Evolutionary conservation across 2,113 vertebrate species (phyloP).

Genomic region (Eudorcas thomsonii): DNA sequence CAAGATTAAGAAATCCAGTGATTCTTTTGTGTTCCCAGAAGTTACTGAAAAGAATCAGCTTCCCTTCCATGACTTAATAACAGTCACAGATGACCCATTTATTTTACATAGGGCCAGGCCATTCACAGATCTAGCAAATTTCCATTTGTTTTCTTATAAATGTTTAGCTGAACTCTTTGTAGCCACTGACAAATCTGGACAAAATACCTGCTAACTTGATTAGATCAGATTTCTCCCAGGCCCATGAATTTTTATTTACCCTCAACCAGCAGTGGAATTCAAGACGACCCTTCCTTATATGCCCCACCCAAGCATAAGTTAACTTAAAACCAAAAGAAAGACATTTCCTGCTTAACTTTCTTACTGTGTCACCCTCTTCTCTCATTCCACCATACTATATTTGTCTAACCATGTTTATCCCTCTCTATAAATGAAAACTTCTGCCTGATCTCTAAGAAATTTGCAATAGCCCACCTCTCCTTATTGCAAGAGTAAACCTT

Average conservation of each 20-base stretch:
- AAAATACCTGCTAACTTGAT: background rate
- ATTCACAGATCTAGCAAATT: background rate
- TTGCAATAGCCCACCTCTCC: background rate
- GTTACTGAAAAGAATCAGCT: background rate
- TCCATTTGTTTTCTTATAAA: background rate
- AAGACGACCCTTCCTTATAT: background rate
- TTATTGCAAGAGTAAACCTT: background rate
- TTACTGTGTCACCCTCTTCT: background rate
- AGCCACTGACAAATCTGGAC: background rate
- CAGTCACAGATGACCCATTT: background rate
- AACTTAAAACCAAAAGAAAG: background rate
- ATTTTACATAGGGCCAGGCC: background rate
- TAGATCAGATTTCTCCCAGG: background rate
- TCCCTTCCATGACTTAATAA: background rate
- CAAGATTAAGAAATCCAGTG: background rate
- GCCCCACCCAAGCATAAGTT: background rate
- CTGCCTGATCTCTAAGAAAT: background rate
- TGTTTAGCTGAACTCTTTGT: background rate
- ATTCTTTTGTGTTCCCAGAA: background rate
- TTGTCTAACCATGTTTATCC: background rate
- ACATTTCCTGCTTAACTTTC: background rate
- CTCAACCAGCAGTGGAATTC: background rate
- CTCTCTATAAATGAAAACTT: background rate
- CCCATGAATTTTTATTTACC: background rate
- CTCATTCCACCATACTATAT: background rate